phyloP scores from a whole-genome alignment of 2,113 vertebrate genomes.

The Dicrurus megarhynchus region DNA sequence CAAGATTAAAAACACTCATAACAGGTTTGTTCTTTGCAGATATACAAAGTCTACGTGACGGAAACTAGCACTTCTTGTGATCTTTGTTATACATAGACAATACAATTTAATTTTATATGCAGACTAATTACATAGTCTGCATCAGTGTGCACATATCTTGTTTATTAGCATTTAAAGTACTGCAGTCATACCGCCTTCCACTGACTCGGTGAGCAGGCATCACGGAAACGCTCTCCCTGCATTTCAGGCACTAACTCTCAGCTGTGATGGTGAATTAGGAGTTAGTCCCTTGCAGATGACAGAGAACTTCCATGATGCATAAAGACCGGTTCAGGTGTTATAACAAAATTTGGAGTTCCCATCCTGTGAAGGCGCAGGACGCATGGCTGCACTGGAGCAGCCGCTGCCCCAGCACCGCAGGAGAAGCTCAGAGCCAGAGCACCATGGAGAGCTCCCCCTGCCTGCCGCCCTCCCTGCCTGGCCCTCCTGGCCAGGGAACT shows the following conservation, averaged over 20 bases:
- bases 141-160: background rate
- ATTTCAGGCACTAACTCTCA: background rate
- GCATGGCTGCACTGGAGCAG: rapidly evolving
- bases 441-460: background rate
- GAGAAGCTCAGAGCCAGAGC: rapidly evolving
- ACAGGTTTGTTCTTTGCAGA: background rate
- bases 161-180: background rate
- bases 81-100: background rate
- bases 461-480: rapidly evolving
- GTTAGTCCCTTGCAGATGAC: background rate
- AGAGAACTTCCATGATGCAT: background rate
- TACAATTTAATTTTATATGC: background rate
- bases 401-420: rapidly evolving
- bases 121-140: background rate
- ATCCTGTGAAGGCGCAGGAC: rapidly evolving
- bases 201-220: background rate
- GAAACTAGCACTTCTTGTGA: background rate
- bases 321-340: background rate
- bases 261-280: background rate
- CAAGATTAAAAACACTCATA: background rate
- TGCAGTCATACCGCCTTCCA: background rate
- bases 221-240: rapidly evolving
- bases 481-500: rapidly evolving
- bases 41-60: background rate
- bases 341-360: background rate